Evolutionary conservation across 2,113 vertebrate species (phyloP).

Genomic region (Ibidorhyncha struthersii): DNA sequence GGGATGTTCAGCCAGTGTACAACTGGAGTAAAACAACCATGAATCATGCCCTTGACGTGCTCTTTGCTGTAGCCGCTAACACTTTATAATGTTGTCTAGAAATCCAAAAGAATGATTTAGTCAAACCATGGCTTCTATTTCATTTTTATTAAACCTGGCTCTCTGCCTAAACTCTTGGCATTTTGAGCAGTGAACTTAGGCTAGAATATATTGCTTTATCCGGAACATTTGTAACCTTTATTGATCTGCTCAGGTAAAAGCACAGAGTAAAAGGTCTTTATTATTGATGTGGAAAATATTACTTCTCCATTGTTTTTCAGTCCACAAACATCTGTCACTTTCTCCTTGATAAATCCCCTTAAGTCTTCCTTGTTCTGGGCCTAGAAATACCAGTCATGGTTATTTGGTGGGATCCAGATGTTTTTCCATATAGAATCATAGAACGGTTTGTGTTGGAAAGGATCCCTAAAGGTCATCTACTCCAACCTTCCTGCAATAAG

Average conservation of each 20-base stretch:
- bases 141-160: slow-evolving; percentile 59
- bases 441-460: background rate
- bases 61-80: slow-evolving; percentile 6
- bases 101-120: slow-evolving; percentile 47
- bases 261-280: slow-evolving; percentile 51
- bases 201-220: slow-evolving; percentile 51
- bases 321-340: slow-evolving; percentile 22
- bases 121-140: slow-evolving; percentile 28
- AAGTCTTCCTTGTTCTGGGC: background rate
- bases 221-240: slow-evolving; percentile 66
- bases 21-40: background rate
- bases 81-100: slow-evolving; percentile 37
- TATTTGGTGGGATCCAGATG: background rate
- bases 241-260: slow-evolving; percentile 58
- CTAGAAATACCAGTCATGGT: background rate
- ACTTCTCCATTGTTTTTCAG: slow-evolving; percentile 43
- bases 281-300: slow-evolving; percentile 58
- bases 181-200: slow-evolving; percentile 42
- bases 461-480: background rate
- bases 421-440: background rate
- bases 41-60: slow-evolving; percentile 4
- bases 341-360: background rate
- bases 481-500: background rate
- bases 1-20: slow-evolving; percentile 3
- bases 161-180: slow-evolving; percentile 47